Evolutionary conservation across 2,113 vertebrate genomes (phyloP).

Genomic region (Channa argus): DNA sequence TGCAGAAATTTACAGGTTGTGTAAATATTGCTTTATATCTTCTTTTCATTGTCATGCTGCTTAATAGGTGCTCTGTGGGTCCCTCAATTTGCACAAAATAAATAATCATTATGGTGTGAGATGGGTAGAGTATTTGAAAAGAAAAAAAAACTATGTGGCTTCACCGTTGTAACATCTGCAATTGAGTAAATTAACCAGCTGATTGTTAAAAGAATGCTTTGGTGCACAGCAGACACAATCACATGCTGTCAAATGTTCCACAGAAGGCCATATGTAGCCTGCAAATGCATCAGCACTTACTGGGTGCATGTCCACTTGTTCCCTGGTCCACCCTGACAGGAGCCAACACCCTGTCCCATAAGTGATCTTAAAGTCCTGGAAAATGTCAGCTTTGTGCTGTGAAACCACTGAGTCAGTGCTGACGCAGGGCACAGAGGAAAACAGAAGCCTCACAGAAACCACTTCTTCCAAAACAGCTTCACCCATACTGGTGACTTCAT

Average conservation of each 20-base stretch:
- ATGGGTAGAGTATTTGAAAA: background rate
- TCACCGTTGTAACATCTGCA: constrained; percentile 30
- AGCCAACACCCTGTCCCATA: constrained; percentile 67
- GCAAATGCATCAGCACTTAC: constrained; percentile 49
- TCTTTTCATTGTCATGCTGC: constrained; percentile 39
- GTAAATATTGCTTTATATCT: constrained; percentile 67
- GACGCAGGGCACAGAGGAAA: constrained; percentile 57
- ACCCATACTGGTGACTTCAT: constrained; percentile 41
- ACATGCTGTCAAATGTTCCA: constrained; percentile 59
- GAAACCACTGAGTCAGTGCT: constrained; percentile 72
- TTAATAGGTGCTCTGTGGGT: constrained; percentile 7
- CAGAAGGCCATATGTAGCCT: constrained; percentile 45
- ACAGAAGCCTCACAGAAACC: constrained; percentile 21
- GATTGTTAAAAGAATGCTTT: constrained; percentile 44
- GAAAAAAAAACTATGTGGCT: constrained; percentile 7
- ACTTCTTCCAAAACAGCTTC: constrained; percentile 24
- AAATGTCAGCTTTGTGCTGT: constrained; percentile 69
- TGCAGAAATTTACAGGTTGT: constrained; percentile 43
- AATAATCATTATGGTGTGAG: constrained; percentile 16
- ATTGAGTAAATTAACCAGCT: constrained; percentile 19
- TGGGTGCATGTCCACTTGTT: constrained; percentile 51
- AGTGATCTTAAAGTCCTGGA: constrained; percentile 65
- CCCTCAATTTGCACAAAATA: constrained; percentile 14
- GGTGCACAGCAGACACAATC: constrained; percentile 29
- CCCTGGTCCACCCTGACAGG: constrained; percentile 43